Percentiles rank a stretch among this genome's conserved stretches.
Evolutionary conservation across 2,113 vertebrate species (phyloP).

Genomic region (Rhipidura dahli): DNA sequence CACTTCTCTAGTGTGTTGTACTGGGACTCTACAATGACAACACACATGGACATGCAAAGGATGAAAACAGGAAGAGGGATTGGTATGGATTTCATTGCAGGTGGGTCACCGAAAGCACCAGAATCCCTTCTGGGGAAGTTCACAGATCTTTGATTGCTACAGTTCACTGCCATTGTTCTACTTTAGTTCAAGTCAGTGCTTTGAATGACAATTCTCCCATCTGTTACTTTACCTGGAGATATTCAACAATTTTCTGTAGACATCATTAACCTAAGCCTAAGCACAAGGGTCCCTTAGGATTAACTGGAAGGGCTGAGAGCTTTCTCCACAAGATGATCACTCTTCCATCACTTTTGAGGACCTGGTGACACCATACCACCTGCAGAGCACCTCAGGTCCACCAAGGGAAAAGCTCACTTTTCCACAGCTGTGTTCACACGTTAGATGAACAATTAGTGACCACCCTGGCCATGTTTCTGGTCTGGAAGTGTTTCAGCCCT

Average conservation of each 20-base stretch:
- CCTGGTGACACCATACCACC: neutral
- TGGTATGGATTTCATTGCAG: neutral
- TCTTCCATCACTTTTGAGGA: neutral
- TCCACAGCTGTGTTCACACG: neutral
- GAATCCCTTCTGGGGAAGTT: neutral
- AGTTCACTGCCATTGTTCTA: neutral
- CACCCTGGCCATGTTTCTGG: neutral
- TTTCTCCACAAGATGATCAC: neutral
- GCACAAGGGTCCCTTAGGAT: neutral
- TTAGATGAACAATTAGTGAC: neutral
- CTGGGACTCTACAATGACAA: neutral
- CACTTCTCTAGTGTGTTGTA: neutral
- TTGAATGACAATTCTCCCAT: neutral
- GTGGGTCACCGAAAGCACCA: neutral
- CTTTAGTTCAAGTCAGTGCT: neutral
- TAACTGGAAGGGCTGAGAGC: neutral
- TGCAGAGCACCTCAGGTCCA: neutral
- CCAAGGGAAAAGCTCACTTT: neutral
- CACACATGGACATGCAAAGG: rapidly evolving
- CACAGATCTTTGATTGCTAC: neutral
- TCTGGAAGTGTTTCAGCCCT: neutral
- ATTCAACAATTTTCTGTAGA: neutral
- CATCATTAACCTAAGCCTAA: neutral
- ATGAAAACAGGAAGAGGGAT: neutral
- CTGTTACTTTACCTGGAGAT: neutral